A percentile compares a stretch with the other conserved stretches of the same genome.
phyloP scores from a whole-genome alignment of 2,113 vertebrate genomes.

The Penelope pileata region DNA sequence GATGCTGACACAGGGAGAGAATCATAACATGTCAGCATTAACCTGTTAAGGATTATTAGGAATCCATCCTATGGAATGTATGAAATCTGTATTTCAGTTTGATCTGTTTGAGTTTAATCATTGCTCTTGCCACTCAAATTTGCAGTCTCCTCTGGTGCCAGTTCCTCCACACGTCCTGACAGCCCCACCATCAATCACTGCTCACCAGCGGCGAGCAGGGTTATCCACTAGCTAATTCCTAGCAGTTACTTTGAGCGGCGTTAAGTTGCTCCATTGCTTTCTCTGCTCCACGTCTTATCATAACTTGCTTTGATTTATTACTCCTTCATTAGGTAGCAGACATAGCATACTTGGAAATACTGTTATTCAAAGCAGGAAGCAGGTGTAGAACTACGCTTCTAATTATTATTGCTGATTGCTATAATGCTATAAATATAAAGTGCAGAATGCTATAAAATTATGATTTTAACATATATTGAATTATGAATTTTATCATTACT shows the following conservation, averaged over 20 bases:
- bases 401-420: not conserved
- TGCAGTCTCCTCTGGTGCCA: not conserved
- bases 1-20: not conserved
- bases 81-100: not conserved
- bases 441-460: not conserved
- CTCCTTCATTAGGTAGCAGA: not conserved
- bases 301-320: not conserved
- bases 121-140: constrained; percentile 25
- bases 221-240: not conserved
- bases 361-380: not conserved
- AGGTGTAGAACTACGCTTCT: not conserved
- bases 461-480: not conserved
- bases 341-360: not conserved
- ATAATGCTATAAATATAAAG: too few relatives aligned
- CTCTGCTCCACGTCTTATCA: not conserved
- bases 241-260: not conserved
- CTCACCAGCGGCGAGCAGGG: not conserved
- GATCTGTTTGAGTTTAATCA: constrained; percentile 9
- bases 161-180: not conserved
- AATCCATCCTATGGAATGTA: not conserved
- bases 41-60: not conserved
- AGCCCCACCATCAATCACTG: not conserved
- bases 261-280: not conserved
- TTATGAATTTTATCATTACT: not conserved
- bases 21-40: not conserved